Base-by-base conservation (phyloP, 2,888 invertebrate species). In the Blomia tropicalis region DNA sequence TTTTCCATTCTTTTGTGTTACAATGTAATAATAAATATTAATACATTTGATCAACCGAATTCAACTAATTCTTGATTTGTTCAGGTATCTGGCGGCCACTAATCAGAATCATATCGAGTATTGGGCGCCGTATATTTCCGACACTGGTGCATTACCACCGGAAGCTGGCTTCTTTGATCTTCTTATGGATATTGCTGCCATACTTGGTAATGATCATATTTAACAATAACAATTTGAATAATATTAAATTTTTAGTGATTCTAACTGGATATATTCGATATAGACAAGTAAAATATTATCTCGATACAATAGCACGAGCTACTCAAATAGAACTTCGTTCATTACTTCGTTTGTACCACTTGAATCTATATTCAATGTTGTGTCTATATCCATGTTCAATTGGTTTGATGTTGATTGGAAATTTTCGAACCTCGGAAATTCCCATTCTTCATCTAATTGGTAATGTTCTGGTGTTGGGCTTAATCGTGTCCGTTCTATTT, bases 91-190 rank as follows among this genome's bases (percentile, higher is more conserved):
- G 7, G 36, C 17, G 7, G 36, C 36, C 17, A 11, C 17, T 11
- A 11, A 7, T 11, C n/a, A 47, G 7, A 27, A 27, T 14, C 51
- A 47, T n/a, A 47, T 47, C 51, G 51, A 47, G 51, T 7, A 7
- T 14, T 7, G 7, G 14, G 7, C 14, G 7, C 51, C 51, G 11
- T 47, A 47, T n/a, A 47, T 47, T 27, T 11, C 7, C 51, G 51
- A 47, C 51, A 47, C 51, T 25, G 51, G 51, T n/a, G 51, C 51
- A 14, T 27, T 47, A 14, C 51, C 51, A 27, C 51, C 51, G 27
- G 51, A 47, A 47, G 51, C 51, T 11, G 51, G 51, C n/a, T 47
- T 47, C 51, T 47, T 47, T n/a, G 51, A 47, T 19, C 51, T 11
- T 11, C 51, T 47, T 7, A 47, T 47, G 51, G 51, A 47, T n/a